Evolutionary conservation across 2,797 vertebrate genomes (phyloP).

Genomic region (Coreius guichenoti): DNA sequence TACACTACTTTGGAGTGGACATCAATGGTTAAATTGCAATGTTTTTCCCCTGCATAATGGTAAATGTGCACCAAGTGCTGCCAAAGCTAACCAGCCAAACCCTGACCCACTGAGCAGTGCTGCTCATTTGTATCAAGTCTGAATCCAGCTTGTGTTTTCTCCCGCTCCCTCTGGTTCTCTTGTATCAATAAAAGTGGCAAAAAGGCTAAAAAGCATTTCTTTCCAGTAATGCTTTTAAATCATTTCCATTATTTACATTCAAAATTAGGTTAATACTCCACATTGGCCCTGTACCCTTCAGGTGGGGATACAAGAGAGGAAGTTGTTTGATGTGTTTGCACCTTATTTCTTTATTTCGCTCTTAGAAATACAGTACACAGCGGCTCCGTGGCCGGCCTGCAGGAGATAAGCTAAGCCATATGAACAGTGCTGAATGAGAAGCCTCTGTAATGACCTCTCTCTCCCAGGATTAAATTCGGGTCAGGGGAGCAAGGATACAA

Average conservation of each 20-base stretch:
- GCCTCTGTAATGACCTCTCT: conserved; percentile 46
- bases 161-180: neutral
- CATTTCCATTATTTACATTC: conserved; percentile 14
- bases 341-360: conserved; percentile 34
- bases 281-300: conserved; percentile 19
- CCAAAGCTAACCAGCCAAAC: conserved; percentile 14
- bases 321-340: conserved; percentile 48
- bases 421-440: conserved; percentile 41
- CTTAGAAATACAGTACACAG: conserved; percentile 39
- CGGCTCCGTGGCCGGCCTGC: conserved; percentile 41
- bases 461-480: conserved; percentile 52
- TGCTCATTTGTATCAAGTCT: neutral
- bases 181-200: conserved; percentile 6
- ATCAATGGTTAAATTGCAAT: neutral
- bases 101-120: neutral
- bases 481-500: conserved; percentile 54
- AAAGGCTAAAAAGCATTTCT: neutral
- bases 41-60: neutral
- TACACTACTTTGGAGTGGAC: neutral
- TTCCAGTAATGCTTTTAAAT: neutral
- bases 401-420: conserved; percentile 60
- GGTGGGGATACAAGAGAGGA: conserved; percentile 38
- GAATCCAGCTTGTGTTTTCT: conserved; percentile 5
- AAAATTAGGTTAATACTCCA: conserved; percentile 8
- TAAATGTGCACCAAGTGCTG: conserved; percentile 4